Evolutionary conservation across 1,140 invertebrate species (phyloP), one percentile per base, ranked within the genome.

Genomic region (Drosophila lini): DNA sequence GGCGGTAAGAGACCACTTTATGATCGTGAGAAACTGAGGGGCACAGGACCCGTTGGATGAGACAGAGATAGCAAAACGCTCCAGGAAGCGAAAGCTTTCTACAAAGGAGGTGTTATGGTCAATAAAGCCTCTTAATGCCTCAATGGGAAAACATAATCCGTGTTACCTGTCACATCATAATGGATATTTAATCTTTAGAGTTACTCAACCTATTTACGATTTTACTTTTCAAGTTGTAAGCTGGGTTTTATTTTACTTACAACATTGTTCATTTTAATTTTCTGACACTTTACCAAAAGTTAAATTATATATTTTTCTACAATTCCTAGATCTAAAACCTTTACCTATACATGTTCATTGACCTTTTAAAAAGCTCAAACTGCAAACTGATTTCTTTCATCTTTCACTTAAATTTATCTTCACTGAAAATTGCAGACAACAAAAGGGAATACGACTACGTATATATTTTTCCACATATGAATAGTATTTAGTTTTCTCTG

Each of bases 401-500:
- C 65, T 71, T 57, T 69, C 63, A 53, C 60, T 65, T 52, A 36
- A 22, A 65, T 13, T 55, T 64, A 67, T 63, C 42, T 53, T 3
- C 0, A 8, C 65, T 32, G 19, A 53, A 47, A 59, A 48, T 41
- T 25, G 34, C 42, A 31, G 62, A 40, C 25, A 48, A 50, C 31
- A 34, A 65, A 44, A 65, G 42, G 42, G 42, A 67, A 15, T 28
- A 34, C 25, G 1, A 47, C 19, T 22, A 25, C 44, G 28, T 16
- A 13, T 47, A 28, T 13, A 36, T 32, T 34, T 40, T 40, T 53
- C 19, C 59, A 53, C 36, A 65, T 75, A 63, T 75, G 60, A 52
- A 40, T 48, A 63, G 59, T 58, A 56, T 56, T 74, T 57, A 75
- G 64, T 81, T 79, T 85, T 85, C 73, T 52, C 75, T 76, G 9